Percentiles rank a stretch among this genome's conserved stretches.
Evolutionary conservation across 2,113 vertebrate genomes (phyloP).

Genomic region (Hypanus sabinus): DNA sequence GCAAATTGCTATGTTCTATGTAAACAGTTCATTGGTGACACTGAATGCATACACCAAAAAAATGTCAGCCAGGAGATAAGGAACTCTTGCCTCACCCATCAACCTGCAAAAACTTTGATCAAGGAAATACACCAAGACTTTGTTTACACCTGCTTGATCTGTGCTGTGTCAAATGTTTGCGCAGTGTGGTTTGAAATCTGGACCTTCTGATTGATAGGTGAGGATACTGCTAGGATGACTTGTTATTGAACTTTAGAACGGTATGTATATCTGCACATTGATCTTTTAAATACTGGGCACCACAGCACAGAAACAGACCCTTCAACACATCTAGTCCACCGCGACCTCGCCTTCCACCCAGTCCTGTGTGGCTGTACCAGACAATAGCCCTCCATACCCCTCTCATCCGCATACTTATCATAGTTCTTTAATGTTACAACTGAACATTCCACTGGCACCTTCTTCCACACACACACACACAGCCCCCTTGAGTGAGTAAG

Average conservation of each 20-base stretch:
- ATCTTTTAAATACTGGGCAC: neutral
- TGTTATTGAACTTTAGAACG: neutral
- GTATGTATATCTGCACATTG: neutral
- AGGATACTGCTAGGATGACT: neutral
- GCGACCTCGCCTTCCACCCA: no score
- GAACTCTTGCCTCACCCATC: neutral
- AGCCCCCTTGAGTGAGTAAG: no score
- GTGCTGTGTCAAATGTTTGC: neutral
- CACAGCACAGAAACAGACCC: neutral
- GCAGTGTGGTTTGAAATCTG: neutral
- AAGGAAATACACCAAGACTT: neutral
- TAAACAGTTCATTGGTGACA: no score
- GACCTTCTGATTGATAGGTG: neutral
- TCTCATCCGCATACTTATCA: no score
- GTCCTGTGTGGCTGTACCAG: no score
- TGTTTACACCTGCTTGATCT: neutral
- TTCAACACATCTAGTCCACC: no score
- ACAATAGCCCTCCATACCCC: no score
- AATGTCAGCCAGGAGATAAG: neutral
- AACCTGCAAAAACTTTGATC: neutral
- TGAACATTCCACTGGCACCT: no score
- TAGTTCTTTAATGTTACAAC: no score
- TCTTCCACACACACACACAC: no score
- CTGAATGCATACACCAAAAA: no score
- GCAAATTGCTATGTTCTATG: no score